Evolutionary conservation across 2,888 invertebrate species (phyloP).

Genomic region (Calameuta filiformis): DNA sequence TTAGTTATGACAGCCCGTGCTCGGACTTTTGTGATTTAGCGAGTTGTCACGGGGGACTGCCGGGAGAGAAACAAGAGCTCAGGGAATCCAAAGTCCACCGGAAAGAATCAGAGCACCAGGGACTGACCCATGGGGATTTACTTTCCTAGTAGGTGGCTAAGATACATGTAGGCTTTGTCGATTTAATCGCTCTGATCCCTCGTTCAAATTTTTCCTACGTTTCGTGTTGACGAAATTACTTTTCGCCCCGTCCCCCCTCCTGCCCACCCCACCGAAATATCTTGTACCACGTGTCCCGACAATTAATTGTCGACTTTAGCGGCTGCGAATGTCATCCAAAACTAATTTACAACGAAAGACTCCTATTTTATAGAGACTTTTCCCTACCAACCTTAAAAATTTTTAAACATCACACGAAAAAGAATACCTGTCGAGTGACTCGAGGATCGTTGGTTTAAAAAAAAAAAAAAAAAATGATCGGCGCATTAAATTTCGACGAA

Average conservation of each 20-base stretch:
- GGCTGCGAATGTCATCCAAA: not conserved
- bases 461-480: not conserved
- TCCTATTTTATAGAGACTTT: not conserved
- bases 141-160: not conserved
- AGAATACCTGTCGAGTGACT: accelerated
- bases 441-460: not conserved
- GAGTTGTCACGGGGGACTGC: not conserved
- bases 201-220: not conserved
- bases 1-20: not conserved
- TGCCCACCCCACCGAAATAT: not conserved
- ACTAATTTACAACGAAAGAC: not conserved
- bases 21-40: not conserved
- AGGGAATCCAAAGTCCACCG: not conserved
- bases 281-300: not conserved
- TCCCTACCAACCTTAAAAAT: not conserved
- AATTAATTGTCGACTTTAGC: not conserved
- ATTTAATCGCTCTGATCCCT: not conserved
- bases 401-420: not conserved
- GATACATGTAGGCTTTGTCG: not conserved
- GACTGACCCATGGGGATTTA: not conserved
- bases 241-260: not conserved
- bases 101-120: not conserved
- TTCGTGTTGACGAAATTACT: not conserved
- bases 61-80: not conserved
- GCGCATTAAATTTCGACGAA: not conserved